A percentile compares a stretch with the other conserved stretches of the same genome.
These are phyloP conservation scores for Oscheius sp. DNA, from an alignment of 2,888 invertebrate genomes.

Conservation along the genomic window DNA sequence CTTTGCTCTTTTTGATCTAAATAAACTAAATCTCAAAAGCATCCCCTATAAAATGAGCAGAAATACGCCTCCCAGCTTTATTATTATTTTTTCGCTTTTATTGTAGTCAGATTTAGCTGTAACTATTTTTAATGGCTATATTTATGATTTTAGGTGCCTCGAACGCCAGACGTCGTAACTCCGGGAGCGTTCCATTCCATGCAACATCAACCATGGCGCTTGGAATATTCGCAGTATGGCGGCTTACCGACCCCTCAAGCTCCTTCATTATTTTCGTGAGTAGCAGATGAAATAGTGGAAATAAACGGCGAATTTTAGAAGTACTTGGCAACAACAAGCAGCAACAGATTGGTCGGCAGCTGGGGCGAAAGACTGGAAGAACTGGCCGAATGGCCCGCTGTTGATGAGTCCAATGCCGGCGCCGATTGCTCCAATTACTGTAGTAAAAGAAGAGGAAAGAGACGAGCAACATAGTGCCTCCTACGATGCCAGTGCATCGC, in stretches of 20 bases:
- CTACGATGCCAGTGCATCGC: conserved; percentile 48
- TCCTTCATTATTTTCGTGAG: conserved; percentile 11
- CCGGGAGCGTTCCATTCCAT: conserved; percentile 25
- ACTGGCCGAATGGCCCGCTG: conserved; percentile 7
- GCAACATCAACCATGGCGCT: conserved; percentile 16
- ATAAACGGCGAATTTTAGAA: neutral
- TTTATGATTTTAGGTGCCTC: conserved; percentile 26
- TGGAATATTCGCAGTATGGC: conserved; percentile 5
- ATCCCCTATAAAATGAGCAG: too few relatives aligned
- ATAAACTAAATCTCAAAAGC: too few relatives aligned
- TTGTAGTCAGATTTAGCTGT: too few relatives aligned
- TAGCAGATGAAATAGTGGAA: neutral
- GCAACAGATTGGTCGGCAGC: conserved; percentile 5
- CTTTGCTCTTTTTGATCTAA: too few relatives aligned
- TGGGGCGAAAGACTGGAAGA: conserved; percentile 9
- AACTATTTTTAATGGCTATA: neutral
- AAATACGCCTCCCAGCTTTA: too few relatives aligned
- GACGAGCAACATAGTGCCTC: conserved; percentile 41
- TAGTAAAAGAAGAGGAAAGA: conserved; percentile 26
- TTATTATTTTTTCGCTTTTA: neutral
- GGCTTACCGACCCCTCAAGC: conserved; percentile 16
- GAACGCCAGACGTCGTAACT: conserved; percentile 12
- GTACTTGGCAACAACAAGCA: conserved; percentile 19
- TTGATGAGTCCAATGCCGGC: conserved; percentile 13
- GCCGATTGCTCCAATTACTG: conserved; percentile 13